phyloP scores from a whole-genome alignment of 2,888 invertebrate genomes.

The Rotaria macrura region DNA sequence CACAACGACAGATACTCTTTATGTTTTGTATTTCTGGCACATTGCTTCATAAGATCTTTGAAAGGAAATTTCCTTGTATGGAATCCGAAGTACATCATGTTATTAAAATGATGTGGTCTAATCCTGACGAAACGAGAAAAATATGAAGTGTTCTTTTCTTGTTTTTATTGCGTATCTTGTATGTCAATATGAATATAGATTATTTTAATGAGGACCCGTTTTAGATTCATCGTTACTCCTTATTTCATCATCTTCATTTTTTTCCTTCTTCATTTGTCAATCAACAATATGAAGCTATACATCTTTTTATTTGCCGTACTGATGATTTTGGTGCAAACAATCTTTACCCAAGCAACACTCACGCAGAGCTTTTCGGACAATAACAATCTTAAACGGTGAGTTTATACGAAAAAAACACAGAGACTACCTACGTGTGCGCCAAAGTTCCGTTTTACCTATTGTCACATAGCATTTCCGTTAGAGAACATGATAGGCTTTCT shows the following conservation, averaged over 20 bases:
- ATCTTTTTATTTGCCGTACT: neutral
- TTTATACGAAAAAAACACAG: neutral
- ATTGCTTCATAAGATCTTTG: neutral
- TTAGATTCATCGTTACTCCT: neutral
- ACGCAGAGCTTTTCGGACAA: neutral
- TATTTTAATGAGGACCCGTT: neutral
- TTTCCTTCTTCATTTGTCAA: neutral
- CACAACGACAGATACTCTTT: neutral
- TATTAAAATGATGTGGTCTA: neutral
- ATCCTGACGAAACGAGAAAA: neutral
- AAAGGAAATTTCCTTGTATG: neutral
- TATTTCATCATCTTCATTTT: neutral
- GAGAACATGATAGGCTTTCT: neutral
- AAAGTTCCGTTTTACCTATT: neutral
- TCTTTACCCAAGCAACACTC: neutral
- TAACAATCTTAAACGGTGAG: neutral
- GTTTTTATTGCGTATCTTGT: no score
- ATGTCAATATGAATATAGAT: no score
- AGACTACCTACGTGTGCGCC: neutral
- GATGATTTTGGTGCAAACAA: neutral
- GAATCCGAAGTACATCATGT: neutral
- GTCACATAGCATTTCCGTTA: neutral
- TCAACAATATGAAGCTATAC: neutral
- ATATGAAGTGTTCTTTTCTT: no score
- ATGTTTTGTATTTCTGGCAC: neutral